Evolutionary conservation across 2,113 vertebrate species (phyloP).

Genomic region (Corythoichthys haematopterus): DNA sequence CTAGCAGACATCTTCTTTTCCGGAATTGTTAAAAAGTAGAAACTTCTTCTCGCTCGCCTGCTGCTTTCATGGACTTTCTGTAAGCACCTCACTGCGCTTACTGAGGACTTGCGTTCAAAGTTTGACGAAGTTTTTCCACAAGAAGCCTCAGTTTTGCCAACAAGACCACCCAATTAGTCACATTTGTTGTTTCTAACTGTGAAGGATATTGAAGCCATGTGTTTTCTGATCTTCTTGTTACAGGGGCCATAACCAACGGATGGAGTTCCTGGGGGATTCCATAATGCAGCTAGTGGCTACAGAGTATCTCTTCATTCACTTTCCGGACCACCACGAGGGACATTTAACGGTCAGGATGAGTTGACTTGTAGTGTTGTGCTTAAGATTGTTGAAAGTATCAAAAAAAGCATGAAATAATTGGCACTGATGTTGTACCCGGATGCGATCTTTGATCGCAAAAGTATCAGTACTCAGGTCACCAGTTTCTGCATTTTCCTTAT

Average conservation of each 20-base stretch:
- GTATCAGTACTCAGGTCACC: too few species aligned
- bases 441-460: too few species aligned
- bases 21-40: neutral
- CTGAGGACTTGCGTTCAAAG: neutral
- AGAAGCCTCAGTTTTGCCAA: neutral
- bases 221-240: constrained; percentile 22
- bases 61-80: neutral
- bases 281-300: constrained; percentile 99
- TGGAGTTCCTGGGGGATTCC: constrained; percentile 99
- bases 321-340: constrained; percentile 97
- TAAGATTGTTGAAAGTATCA: too few species aligned
- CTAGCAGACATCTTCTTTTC: neutral
- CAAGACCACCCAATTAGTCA: neutral
- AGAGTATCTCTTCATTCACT: constrained; percentile 98
- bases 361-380: neutral
- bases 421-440: too few species aligned
- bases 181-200: neutral
- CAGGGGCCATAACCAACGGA: constrained; percentile 98
- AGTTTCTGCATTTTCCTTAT: too few species aligned
- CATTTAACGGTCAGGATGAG: constrained; percentile 86
- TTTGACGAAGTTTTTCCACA: neutral
- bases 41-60: neutral
- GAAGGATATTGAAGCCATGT: neutral
- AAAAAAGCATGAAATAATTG: too few species aligned
- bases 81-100: neutral